Percentiles rank a stretch among this genome's conserved stretches.
phyloP scores from a whole-genome alignment of 2,888 invertebrate species.

The Epinotia ramella region DNA sequence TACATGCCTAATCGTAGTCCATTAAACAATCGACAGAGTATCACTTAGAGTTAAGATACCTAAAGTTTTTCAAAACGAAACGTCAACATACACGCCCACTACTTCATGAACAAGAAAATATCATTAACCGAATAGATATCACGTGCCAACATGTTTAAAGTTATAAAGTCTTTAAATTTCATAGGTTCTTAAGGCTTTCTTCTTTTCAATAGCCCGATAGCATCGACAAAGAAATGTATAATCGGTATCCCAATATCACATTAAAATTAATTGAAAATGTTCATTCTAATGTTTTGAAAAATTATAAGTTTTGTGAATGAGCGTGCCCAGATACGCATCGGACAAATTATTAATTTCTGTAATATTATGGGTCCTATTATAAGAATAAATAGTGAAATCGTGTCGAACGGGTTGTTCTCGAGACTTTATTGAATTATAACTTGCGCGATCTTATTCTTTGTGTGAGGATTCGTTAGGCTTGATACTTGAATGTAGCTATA shows the following conservation, averaged over 20 bases:
- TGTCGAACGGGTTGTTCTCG: slow-evolving; percentile 54
- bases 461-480: slow-evolving; percentile 45
- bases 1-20: too few relatives aligned
- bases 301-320: slow-evolving; percentile 45
- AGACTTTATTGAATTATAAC: slow-evolving; percentile 69
- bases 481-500: slow-evolving; percentile 47
- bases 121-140: slow-evolving; percentile 38
- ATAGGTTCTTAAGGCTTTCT: not conserved
- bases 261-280: slow-evolving; percentile 45
- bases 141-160: not conserved
- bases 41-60: not conserved
- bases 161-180: not conserved
- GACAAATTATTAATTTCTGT: slow-evolving; percentile 58
- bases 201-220: slow-evolving; percentile 7
- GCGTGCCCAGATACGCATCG: slow-evolving; percentile 55
- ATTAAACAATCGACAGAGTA: not conserved
- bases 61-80: slow-evolving; percentile 11
- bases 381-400: slow-evolving; percentile 64
- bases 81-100: slow-evolving; percentile 21
- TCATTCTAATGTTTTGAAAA: slow-evolving; percentile 43
- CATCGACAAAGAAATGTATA: slow-evolving; percentile 35
- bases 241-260: slow-evolving; percentile 41
- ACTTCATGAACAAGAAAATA: slow-evolving; percentile 25
- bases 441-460: slow-evolving; percentile 61
- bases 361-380: slow-evolving; percentile 53